Evolutionary conservation across 1,140 invertebrate genomes (phyloP), one percentile per base, ranked within the genome.

Genomic region (Bacillus rossius): DNA sequence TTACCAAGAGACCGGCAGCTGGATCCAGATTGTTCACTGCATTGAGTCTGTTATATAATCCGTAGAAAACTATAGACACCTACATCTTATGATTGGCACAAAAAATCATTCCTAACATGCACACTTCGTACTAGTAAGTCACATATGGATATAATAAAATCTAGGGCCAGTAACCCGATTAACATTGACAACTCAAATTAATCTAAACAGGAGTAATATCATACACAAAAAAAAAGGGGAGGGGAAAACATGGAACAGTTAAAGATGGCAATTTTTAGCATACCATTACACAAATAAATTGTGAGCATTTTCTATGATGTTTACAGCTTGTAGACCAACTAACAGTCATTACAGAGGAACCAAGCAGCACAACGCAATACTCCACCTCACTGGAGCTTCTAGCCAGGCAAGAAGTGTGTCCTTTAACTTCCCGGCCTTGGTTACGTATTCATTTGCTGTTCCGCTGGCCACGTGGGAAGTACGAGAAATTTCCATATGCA

Each of bases 61-160:
- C 17, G 40, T 57, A 57, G 55, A 57, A 57, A 57, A 57, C 55
- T 57, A 34, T 34, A 57, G 55, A 57, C 38, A 57, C 43, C 49
- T 57, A 57, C 34, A 57, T 47, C 55, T 43, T 57, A 57, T 48
- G 29, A 49, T 57, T 57, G 55, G 55, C 55, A 57, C 55, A 57
- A 47, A 49, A 49, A 52, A 57, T 45, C 55, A 57, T 57, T 57
- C 55, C 55, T 50, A 48, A 41, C 26, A 53, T 53, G 7, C 51
- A 16, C 51, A 19, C 17, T 17, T 53, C 20, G 25, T 49, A n/a
- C 22, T 23, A 23, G 16, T 20, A 49, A 49, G 8, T 49, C 14
- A 22, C 22, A 49, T n/a, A 49, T 7, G n/a, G 47, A 25, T 19
- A 49, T n/a, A 49, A 10, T 10, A 16, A 20, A 26, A 22, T 49